Evolutionary conservation across 30 jellyfish, hydroid and myxozoan species (phyloP), one percentile per base, ranked within the genome.

Genomic region (Rhopilema esculentum): DNA sequence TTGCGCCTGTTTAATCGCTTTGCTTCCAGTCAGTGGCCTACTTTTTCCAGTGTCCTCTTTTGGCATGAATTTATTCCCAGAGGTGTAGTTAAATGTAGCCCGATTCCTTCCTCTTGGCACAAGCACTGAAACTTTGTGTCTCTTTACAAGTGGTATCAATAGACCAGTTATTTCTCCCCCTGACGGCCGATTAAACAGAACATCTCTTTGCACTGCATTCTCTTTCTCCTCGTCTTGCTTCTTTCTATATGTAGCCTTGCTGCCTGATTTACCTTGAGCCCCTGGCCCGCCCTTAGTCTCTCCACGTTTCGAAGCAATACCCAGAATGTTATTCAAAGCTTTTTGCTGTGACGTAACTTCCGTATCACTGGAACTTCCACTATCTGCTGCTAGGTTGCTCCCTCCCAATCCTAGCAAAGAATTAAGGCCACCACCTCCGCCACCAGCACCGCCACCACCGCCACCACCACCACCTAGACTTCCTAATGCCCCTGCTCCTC

Each of bases 51-150:
- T 70, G 27, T 83, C 86, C 48, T 83, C 79, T 53, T 72, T 83
- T 26, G 92, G 92, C 75, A 75, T 72, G 48, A 69, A 83, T 73
- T 83, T 83, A 22, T 83, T 29, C 48, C 92, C 92, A 1, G 92
- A 29, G 52, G 86, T 83, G 30, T 83, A 83, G 29, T 83, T 83
- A 57, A 69, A 70, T 71, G 86, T 71, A 16, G 86, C 86, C 32
- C 83, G 72, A 72, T 83, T 83, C 1, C 92, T 27, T 50, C 92
- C 92, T 71, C 92, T 83, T 49, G 92, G 92, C 4, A 83, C 92
- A 25, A 83, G 92, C 24, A 83, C 92, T 4, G 92, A 83, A 23
- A 83, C 51, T 28, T 75, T 72, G 72, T 72, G 77, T 28, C 92
- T 51, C 40, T 83, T 83, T 6, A 30, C 83, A 33, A 68, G 49